Conservation (phyloP, 2,797 vertebrate genomes). For the Okamejei kenojei region DNA sequence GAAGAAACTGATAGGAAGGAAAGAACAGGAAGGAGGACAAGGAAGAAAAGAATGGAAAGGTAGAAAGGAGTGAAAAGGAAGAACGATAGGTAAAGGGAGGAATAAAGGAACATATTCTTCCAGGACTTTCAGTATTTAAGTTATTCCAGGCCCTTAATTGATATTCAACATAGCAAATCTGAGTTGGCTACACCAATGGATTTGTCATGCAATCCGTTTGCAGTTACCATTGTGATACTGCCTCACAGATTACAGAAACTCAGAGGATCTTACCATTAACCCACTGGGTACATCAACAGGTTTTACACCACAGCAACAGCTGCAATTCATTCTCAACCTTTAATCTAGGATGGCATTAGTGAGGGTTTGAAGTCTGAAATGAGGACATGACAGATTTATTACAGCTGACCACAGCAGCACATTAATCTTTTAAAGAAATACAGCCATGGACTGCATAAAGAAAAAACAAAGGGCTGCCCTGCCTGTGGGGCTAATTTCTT, state of each 20-base stretch:
- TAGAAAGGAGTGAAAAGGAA: too few relatives aligned
- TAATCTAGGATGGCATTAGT: background rate
- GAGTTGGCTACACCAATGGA: background rate
- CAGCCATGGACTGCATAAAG: background rate
- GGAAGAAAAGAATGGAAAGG: too few relatives aligned
- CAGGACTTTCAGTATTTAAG: background rate
- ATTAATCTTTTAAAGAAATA: background rate
- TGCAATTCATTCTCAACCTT: conserved; percentile 13
- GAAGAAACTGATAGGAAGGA: too few relatives aligned
- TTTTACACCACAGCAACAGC: background rate
- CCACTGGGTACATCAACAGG: background rate
- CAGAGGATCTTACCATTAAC: background rate
- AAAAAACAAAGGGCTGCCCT: background rate
- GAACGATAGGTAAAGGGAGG: too few relatives aligned
- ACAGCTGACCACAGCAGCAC: background rate
- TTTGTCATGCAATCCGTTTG: background rate
- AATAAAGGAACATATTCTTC: background rate
- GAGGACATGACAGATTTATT: conserved; percentile 18
- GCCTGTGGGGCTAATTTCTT: background rate
- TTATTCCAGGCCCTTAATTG: background rate
- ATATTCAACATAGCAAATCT: background rate
- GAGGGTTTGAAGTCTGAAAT: background rate
- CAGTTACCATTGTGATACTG: background rate
- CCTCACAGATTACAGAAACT: background rate
- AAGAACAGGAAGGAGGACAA: too few relatives aligned